These are phyloP conservation scores for Furcula furcula DNA, from an alignment of 2,888 invertebrate species.

Conservation along the genomic window DNA sequence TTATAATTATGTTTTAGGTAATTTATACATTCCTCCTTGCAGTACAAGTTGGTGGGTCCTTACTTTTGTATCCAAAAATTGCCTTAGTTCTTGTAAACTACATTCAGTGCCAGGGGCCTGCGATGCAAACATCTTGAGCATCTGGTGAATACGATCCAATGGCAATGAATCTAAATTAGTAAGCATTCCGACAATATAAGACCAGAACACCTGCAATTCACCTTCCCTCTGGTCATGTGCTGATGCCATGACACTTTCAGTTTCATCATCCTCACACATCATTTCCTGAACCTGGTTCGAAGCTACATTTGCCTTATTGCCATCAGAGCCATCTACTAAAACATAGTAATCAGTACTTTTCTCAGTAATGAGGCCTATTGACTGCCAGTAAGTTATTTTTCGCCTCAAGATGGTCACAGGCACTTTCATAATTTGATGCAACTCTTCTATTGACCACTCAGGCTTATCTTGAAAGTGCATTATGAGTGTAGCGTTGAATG, in stretches of 20 bases:
- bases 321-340: constrained; percentile 84
- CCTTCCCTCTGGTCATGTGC: constrained; percentile 97
- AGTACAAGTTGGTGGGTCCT: constrained; percentile 93
- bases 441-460: constrained; percentile 93
- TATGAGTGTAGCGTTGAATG: constrained; percentile 96
- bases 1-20: constrained; percentile 85
- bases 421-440: constrained; percentile 93
- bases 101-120: constrained; percentile 96
- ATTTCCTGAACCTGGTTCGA: constrained; percentile 82
- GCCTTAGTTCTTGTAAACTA: constrained; percentile 91
- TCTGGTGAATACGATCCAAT: constrained; percentile 95
- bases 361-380: constrained; percentile 93
- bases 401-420: constrained; percentile 91
- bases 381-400: constrained; percentile 96
- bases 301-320: constrained; percentile 78
- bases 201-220: constrained; percentile 97
- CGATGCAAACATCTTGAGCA: constrained; percentile 98
- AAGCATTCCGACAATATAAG: constrained; percentile 98
- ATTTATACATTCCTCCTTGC: constrained; percentile 92
- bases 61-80: constrained; percentile 96
- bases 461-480: constrained; percentile 95
- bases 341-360: constrained; percentile 87
- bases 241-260: constrained; percentile 96
- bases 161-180: constrained; percentile 96
- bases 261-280: constrained; percentile 93